Percentiles rank a stretch among this genome's conserved stretches.
Conservation (phyloP, 2,113 vertebrate species). For the Scopus umbretta region DNA sequence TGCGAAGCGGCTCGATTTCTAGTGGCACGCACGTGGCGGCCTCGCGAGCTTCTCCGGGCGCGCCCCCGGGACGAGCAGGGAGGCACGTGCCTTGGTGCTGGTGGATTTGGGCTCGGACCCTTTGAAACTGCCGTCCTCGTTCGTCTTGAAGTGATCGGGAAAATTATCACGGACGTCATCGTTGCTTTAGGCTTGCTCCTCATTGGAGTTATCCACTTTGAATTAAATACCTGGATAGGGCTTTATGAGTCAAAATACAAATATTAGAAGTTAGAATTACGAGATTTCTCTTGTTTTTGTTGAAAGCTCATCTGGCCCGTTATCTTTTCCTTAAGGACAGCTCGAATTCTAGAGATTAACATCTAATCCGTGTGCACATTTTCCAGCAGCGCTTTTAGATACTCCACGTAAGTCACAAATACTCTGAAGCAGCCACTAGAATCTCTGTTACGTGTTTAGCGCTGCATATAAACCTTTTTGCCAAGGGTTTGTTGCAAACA, state of each 20-base stretch:
- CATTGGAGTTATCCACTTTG: neutral
- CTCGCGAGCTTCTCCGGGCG: fast-evolving
- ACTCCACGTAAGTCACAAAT: neutral
- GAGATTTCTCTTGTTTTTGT: neutral
- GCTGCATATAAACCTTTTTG: neutral
- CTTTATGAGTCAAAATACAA: neutral
- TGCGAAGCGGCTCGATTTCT: fast-evolving
- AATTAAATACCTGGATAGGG: neutral
- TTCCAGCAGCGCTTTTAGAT: neutral
- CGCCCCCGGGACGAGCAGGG: fast-evolving
- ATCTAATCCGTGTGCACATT: neutral
- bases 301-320: neutral
- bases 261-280: neutral
- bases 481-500: neutral
- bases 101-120: neutral
- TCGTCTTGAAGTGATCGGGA: fast-evolving
- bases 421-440: neutral
- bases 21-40: neutral
- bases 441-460: neutral
- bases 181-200: neutral
- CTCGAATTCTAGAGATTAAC: neutral
- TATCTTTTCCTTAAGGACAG: conserved; percentile 7
- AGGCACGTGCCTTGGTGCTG: fast-evolving
- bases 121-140: neutral
- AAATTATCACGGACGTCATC: neutral